Base-by-base conservation (phyloP, 2,888 invertebrate species). In the Drosophila phalerata region DNA sequence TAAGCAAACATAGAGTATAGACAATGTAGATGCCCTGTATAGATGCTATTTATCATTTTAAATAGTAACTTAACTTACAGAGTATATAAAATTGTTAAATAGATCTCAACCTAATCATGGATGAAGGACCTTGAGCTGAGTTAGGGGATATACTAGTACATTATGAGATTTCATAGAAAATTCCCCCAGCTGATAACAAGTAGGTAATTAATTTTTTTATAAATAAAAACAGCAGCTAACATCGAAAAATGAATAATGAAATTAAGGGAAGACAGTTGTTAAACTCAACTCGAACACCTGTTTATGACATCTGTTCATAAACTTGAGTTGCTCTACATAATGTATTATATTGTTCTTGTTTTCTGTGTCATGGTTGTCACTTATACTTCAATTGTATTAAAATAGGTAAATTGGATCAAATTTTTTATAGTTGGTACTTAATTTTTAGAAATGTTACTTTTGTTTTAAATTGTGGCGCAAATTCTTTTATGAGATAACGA, bases 251-350 rank as follows among this genome's bases (percentile, higher is more conserved):
- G 37, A 53, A 60, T 53, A 64, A 25, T 37, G 10, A 28, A 28
- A 1, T 17, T 32, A 25, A 5, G 28, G 43, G 15, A 58, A 48
- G 11, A 43, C 40, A 53, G 15, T 47, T 62, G 30, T 22, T 32
- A 9, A 61, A 55, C 28, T 22, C 13, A 40, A 43, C 15, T 47
- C 8, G 19, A 71, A 76, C 75, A 76, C 47, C 71, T 75, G 76
- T 55, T 9, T 28, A 34, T 38, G 8, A 32, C 40, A 60, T 13
- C 19, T 58, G 42, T 48, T 52, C 5, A 19, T 34, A 11, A 56
- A 10, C 48, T 37, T 49, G n/a, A 42, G 13, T 1, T 71, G 58
- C 30, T 48, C 55, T 30, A 66, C 38, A 62, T 62, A 3, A 28
- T 11, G 1, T 8, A 9, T 17, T 25, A n/a, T 34, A 13, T 38